These are phyloP conservation scores for Petrocephalus schoutedeni DNA, from an alignment of 2,797 vertebrate species.

Conservation along the genomic window DNA sequence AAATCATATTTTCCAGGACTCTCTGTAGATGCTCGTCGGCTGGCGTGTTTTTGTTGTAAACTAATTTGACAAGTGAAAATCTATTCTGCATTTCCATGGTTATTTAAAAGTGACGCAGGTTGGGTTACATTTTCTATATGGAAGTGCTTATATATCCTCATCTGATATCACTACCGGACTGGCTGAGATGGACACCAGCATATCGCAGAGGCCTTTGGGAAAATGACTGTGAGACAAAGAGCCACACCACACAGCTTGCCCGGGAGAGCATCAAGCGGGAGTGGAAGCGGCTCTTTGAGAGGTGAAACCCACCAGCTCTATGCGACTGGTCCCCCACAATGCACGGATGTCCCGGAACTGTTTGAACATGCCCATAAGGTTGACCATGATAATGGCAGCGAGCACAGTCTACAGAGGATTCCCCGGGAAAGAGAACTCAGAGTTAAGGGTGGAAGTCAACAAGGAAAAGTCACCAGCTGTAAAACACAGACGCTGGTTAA, in stretches of 20 bases:
- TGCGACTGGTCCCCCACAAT: conserved; percentile 87
- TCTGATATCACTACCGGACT: background rate
- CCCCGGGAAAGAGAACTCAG: background rate
- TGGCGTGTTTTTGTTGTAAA: background rate
- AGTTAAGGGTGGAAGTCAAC: background rate
- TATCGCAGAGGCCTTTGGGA: background rate
- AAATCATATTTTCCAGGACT: background rate
- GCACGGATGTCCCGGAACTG: conserved; percentile 76
- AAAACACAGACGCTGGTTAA: background rate
- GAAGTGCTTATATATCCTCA: background rate
- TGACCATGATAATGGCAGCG: conserved; percentile 91
- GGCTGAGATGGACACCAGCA: background rate
- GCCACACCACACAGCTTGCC: background rate
- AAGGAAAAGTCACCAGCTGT: background rate
- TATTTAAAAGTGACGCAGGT: background rate
- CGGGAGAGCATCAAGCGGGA: background rate
- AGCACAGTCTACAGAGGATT: conserved; percentile 71
- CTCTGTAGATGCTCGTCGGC: background rate
- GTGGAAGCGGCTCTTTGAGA: background rate
- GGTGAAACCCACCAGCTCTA: conserved; percentile 76
- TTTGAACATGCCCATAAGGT: conserved; percentile 92
- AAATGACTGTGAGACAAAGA: background rate
- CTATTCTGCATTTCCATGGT: background rate
- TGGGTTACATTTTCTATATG: background rate
- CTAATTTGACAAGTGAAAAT: background rate